A percentile compares a stretch with the other conserved stretches of the same genome.
Evolutionary conservation across 2,888 invertebrate species (phyloP).

Genomic region (Ellobium chinense): DNA sequence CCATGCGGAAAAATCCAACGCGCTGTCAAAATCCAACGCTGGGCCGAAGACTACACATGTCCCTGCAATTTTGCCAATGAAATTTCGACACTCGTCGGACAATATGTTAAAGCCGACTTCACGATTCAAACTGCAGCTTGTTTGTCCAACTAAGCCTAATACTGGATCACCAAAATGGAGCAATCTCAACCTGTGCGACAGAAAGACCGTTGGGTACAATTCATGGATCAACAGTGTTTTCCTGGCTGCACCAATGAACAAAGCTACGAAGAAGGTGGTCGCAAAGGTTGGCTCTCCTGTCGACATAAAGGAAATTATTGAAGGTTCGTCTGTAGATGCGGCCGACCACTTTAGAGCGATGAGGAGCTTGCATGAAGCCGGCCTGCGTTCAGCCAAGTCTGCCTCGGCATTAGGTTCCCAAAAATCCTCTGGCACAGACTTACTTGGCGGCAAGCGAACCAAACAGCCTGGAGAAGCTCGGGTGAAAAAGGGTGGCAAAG

Average conservation of each 20-base stretch:
- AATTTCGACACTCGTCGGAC: conserved; percentile 2
- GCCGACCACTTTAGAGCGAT: neutral
- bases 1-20: neutral
- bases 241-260: conserved; percentile 4
- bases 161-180: conserved; percentile 1
- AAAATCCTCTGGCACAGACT: neutral
- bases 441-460: neutral
- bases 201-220: neutral
- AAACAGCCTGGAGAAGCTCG: neutral
- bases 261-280: conserved; percentile 7
- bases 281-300: conserved; percentile 33
- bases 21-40: neutral
- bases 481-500: neutral
- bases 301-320: conserved; percentile 39
- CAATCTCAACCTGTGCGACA: neutral
- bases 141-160: neutral
- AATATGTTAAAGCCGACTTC: neutral
- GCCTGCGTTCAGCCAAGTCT: conserved; percentile 23
- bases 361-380: neutral
- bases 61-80: neutral
- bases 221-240: conserved; percentile 16
- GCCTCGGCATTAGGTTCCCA: neutral
- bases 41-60: neutral
- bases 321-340: conserved; percentile 39
- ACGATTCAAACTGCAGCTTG: neutral